Conservation (phyloP, 2,888 invertebrate species). For the Amiota mariae region DNA sequence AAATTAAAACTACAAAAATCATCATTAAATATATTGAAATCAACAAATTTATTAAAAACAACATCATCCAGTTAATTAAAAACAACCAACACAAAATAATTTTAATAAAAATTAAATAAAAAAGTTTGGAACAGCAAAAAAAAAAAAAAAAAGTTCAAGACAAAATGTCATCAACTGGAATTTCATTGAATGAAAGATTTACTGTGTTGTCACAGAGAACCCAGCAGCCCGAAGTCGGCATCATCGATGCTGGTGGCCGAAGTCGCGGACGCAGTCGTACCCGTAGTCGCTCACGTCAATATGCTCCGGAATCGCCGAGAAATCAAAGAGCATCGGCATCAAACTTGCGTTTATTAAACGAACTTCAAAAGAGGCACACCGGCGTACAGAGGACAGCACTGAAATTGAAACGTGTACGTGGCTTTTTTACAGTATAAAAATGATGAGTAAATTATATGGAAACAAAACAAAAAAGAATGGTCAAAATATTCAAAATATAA, state of each 20-base stretch:
- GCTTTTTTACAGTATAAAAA: conserved; percentile 35
- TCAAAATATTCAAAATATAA: conserved; percentile 26
- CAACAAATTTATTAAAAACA: not conserved
- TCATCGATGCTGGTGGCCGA: not conserved
- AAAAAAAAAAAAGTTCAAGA: conserved; percentile 53
- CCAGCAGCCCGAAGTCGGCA: conserved; percentile 51
- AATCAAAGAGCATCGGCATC: conserved; percentile 57
- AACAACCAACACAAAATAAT: not conserved
- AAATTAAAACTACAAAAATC: too few relatives aligned
- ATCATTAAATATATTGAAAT: conserved; percentile 7
- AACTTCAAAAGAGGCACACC: conserved; percentile 71
- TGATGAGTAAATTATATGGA: conserved; percentile 19
- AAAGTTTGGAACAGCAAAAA: conserved; percentile 45
- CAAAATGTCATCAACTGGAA: conserved; percentile 74
- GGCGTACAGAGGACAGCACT: conserved; percentile 69
- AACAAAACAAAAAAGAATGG: conserved; percentile 30
- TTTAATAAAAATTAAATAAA: not conserved
- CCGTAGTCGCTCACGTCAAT: conserved; percentile 56
- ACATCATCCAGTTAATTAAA: not conserved
- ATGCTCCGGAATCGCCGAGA: conserved; percentile 50
- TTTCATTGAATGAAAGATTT: conserved; percentile 74
- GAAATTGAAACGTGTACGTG: conserved; percentile 73
- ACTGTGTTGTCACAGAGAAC: conserved; percentile 62
- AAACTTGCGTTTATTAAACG: conserved; percentile 69
- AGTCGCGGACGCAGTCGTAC: conserved; percentile 42